Conservation (phyloP, 2,888 invertebrate genomes). For the Drosophila merina region DNA sequence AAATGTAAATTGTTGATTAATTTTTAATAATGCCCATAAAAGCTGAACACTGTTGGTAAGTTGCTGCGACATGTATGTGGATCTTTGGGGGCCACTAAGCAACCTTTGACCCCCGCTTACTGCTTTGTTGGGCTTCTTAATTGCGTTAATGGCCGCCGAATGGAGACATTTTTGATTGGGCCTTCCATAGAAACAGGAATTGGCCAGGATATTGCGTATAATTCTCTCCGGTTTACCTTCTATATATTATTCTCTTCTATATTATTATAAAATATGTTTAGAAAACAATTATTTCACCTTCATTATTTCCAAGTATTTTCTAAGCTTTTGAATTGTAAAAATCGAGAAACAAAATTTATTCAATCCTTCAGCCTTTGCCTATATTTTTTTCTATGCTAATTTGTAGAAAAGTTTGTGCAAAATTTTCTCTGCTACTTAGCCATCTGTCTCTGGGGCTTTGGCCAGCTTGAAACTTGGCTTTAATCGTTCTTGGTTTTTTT, state of each 20-base stretch:
- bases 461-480: slow-evolving; percentile 13
- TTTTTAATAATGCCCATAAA: slow-evolving; percentile 77
- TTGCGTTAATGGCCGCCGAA: slow-evolving; percentile 63
- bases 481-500: slow-evolving; percentile 9
- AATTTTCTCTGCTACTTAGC: not conserved
- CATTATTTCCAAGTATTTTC: too few species aligned
- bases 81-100: slow-evolving; percentile 5
- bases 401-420: slow-evolving; percentile 20
- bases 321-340: not conserved
- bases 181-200: not conserved
- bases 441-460: slow-evolving; percentile 13
- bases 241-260: not conserved
- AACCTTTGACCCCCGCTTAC: slow-evolving; percentile 30
- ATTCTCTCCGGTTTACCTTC: not conserved
- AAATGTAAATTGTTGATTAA: slow-evolving; percentile 76
- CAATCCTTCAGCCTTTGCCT: not conserved
- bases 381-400: slow-evolving; percentile 12
- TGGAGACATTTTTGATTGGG: slow-evolving; percentile 53
- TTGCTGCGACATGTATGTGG: slow-evolving; percentile 1
- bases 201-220: not conserved
- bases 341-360: not conserved
- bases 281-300: too few species aligned
- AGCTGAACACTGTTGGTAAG: slow-evolving; percentile 50
- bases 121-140: slow-evolving; percentile 44
- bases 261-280: not conserved